Base-by-base conservation (phyloP, 1,140 invertebrate genomes). In the Akabosia matsudoensis region DNA sequence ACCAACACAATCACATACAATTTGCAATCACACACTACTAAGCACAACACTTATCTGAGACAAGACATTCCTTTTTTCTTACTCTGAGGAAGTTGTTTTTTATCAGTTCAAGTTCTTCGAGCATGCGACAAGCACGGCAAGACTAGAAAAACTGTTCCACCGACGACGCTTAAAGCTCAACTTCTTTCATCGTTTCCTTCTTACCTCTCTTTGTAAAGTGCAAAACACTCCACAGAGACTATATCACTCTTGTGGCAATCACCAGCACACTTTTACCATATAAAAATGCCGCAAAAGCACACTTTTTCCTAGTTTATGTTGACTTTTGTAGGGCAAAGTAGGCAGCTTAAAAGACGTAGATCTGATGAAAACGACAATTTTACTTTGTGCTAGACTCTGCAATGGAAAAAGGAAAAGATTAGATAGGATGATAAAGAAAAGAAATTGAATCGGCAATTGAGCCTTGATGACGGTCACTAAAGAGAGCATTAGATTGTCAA, bases 31-130 rank as follows among this genome's bases (percentile, higher is more conserved):
- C n/a, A n/a, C n/a, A n/a, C n/a, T n/a, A n/a, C n/a, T n/a, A n/a
- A n/a, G n/a, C n/a, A n/a, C n/a, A n/a, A 45, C 37, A 45, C 37
- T 45, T 18, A 10, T 18, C 4, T 22, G 7, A 7, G 54, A 61
- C 13, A 61, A 67, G 61, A 67, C 61, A 24, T 67, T 67, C 61
- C 31, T 67, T 61, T 13, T 61, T 67, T 28, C 61, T 30, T 67
- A 24, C 61, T 67, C 61, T 67, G 28, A 30, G 28, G 31, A 67
- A 24, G 24, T 61, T 61, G 4, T 67, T 67, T 67, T 67, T 67
- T 67, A 22, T 7, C 28, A 13, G 3, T 28, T 14, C 24, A 4
- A 22, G 54, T 22, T 61, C 24, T 61, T 45, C 18, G 18, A 45
- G 37, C 37, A 13, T 61, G n/a, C 13, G 54, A 13, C 54, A 61